These are phyloP conservation scores for Sebastes wilsoni DNA, from an alignment of 2,797 vertebrate genomes.

Conservation along the genomic window DNA sequence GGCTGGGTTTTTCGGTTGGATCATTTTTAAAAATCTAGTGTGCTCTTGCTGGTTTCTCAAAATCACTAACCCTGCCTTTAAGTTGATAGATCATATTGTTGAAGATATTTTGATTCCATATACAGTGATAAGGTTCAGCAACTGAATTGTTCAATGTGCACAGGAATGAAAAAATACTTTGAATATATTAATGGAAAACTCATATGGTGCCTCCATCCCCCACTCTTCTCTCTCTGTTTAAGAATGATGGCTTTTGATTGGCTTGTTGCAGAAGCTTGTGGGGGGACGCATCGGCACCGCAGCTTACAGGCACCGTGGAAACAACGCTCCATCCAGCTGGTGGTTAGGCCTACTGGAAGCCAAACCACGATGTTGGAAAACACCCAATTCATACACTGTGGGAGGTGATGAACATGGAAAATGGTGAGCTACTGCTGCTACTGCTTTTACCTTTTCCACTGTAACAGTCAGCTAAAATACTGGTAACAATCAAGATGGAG, in stretches of 20 bases:
- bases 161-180: background rate
- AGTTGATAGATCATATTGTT: background rate
- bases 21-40: no score
- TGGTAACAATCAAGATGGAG: background rate
- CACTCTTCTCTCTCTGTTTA: slow-evolving; percentile 2
- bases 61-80: no score
- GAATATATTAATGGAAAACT: slow-evolving; percentile 37
- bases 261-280: slow-evolving; percentile 44
- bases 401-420: slow-evolving; percentile 70
- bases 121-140: background rate
- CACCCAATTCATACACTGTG: slow-evolving; percentile 56
- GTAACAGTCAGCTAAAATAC: slow-evolving; percentile 26
- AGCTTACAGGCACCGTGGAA: slow-evolving; percentile 67
- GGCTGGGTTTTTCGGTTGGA: no score
- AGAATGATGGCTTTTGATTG: slow-evolving; percentile 31
- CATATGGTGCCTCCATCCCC: background rate
- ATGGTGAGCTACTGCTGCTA: slow-evolving; percentile 33
- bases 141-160: background rate
- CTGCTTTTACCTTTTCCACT: slow-evolving; percentile 49
- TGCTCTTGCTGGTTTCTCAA: fast-evolving
- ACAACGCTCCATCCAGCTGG: slow-evolving; percentile 56
- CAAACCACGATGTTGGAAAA: slow-evolving; percentile 63
- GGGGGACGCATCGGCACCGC: slow-evolving; percentile 52
- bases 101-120: background rate
- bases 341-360: slow-evolving; percentile 48